Evolutionary conservation across 1,140 invertebrate genomes (phyloP), one percentile per base, ranked within the genome.

Genomic region (Ylistrum balloti): DNA sequence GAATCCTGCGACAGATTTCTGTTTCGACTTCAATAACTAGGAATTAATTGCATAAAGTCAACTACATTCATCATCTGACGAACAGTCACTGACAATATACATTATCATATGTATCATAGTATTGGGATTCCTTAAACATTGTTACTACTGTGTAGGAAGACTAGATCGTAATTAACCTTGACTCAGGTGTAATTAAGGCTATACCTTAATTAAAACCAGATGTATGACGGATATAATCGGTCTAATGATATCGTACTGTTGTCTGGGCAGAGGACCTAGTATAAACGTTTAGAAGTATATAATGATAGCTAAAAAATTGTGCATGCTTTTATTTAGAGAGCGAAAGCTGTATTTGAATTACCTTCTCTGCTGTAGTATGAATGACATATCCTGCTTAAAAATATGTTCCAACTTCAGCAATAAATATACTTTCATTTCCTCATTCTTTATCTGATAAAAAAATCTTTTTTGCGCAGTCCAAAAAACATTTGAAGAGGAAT

Each of bases 111-210:
- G 3, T 45, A 45, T 17, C 41, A 28, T 17, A n/a, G 56, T 7
- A 74, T 0, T 74, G 13, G 28, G 56, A 74, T 28, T 17, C 22
- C 56, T 28, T 74, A 22, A 74, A 74, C 56, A 28, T 0, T 74
- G 11, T 7, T 28, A 74, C 22, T 13, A 13, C 35, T 38, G 35
- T 38, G 13, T 13, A 38, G 35, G 35, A 38, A 3, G 56, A 17
- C 5, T 74, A n/a, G n/a, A n/a, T n/a, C 5, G 56, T 74, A 74
- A 74, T 74, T 74, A 74, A 17, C 56, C 56, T 74, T 74, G 56
- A 74, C 56, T 74, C n/a, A 3, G 9, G 56, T 74, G 56, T 74
- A 74, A 28, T 74, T 74, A 74, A 74, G 56, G 56, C 56, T 74
- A 22, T 74, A 74, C 56, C 56, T 74, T 74, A 74, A 22, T 74